Evolutionary conservation across 1,140 invertebrate species (phyloP), one percentile per base, ranked within the genome.

Genomic region (Aricia agestis): DNA sequence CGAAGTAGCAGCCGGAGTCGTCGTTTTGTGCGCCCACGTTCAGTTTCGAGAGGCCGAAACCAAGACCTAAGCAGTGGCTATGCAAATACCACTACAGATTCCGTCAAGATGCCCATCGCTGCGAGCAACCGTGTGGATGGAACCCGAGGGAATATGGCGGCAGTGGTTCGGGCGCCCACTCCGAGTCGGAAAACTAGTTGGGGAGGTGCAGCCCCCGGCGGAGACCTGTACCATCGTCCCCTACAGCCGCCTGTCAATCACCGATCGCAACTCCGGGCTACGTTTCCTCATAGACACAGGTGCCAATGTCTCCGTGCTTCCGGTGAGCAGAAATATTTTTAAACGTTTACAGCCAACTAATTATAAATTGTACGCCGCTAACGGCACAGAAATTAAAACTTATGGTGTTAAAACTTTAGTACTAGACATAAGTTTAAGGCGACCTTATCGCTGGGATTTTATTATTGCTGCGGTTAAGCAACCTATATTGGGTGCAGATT

Each of bases 291-390:
- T 73, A 19, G 73, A 73, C 42, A 75, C 72, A 11, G 71, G 72
- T 42, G 76, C 73, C 11, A 77, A 77, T 41, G 66, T 78, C 0
- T 75, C 66, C 9, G 72, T 75, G 4, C 13, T 78, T 10, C 74
- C 72, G 9, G 41, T 31, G 7, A 18, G 32, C 13, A 71, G 67
- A 69, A 61, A 41, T 19, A 17, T 18, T 18, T 72, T 45, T 63
- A 36, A 31, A 6, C 42, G 45, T 19, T 19, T 6, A 19, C 45
- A 52, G 25, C 52, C 59, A 52, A 32, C 31, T 45, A 57, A 59
- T 17, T 77, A 76, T 69, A 75, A 72, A 52, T 25, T 76, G 17
- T 79, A 74, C 52, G 78, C 78, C 5, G 75, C 77, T n/a, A 77
- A 79, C 61, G 72, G 75, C 5, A 74, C 71, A 6, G 67, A 57